Conservation (phyloP, 2,797 vertebrate species). For the Pristis pectinata region DNA sequence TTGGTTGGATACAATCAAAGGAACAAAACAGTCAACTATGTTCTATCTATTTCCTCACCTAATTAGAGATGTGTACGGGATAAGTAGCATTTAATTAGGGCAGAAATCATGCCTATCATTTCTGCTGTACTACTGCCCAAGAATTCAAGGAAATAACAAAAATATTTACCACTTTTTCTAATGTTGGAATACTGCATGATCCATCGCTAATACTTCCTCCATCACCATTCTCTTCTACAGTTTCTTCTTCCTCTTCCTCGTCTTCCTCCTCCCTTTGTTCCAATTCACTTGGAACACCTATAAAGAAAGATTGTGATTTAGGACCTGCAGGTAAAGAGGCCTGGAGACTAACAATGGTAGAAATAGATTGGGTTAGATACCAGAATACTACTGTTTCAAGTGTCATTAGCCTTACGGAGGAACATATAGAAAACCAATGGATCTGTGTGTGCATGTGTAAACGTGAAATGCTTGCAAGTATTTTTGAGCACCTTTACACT, state of each 20-base stretch:
- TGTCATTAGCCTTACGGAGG: not conserved
- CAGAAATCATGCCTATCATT: not conserved
- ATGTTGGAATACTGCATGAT: conserved; percentile 31
- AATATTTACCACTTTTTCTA: conserved; percentile 33
- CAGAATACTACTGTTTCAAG: not conserved
- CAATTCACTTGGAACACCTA: conserved; percentile 27
- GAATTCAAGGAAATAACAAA: not conserved
- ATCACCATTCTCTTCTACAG: conserved; percentile 28
- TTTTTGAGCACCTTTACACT: not conserved
- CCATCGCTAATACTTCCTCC: conserved; percentile 36
- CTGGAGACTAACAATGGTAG: not conserved
- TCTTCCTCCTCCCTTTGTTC: conserved; percentile 31
- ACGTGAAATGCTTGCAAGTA: not conserved
- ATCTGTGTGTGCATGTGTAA: not conserved
- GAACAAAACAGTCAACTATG: not conserved
- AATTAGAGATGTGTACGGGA: not conserved
- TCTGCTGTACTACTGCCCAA: not conserved
- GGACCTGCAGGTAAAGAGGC: not conserved
- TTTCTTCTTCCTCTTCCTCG: not conserved
- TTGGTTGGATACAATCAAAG: not conserved
- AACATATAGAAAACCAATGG: not conserved
- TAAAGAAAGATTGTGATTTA: conserved; percentile 3
- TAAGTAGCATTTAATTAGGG: not conserved
- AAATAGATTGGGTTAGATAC: not conserved
- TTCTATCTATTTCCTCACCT: not conserved